Conservation (phyloP, 2,888 invertebrate genomes). For the Lepidochitona cinerea region DNA sequence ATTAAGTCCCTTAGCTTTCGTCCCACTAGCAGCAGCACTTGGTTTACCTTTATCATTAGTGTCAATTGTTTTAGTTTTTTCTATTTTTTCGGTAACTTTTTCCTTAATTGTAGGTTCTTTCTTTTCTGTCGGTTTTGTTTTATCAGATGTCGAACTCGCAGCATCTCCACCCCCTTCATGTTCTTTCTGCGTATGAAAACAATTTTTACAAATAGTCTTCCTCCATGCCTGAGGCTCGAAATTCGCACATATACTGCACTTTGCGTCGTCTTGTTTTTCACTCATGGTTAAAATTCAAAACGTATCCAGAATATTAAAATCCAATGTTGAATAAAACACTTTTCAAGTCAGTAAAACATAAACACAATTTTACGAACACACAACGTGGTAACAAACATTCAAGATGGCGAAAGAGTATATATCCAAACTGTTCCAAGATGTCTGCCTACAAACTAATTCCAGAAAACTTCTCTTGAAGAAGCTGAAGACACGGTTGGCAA, state of each 20-base stretch:
- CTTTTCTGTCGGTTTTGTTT: slow-evolving; percentile 25
- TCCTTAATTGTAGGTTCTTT: neutral
- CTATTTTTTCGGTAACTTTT: neutral
- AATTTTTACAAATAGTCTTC: slow-evolving; percentile 70
- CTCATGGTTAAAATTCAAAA: slow-evolving; percentile 8
- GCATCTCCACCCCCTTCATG: slow-evolving; percentile 39
- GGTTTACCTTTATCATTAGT: neutral
- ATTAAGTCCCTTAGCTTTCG: neutral
- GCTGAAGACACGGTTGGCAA: neutral
- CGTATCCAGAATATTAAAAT: too few species aligned
- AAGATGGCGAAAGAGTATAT: slow-evolving; percentile 6
- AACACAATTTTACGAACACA: neutral
- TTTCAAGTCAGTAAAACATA: neutral
- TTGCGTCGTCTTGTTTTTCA: slow-evolving; percentile 17
- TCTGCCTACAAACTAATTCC: neutral
- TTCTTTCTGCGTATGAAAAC: slow-evolving; percentile 63
- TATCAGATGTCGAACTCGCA: slow-evolving; percentile 15
- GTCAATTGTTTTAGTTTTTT: slow-evolving; percentile 13
- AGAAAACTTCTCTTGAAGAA: neutral
- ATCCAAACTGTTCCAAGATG: neutral
- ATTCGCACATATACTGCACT: slow-evolving; percentile 45
- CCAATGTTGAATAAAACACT: neutral
- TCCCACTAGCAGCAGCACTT: neutral
- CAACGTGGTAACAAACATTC: neutral
- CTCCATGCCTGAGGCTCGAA: slow-evolving; percentile 72